Percentiles rank a stretch among this genome's conserved stretches.
These are phyloP conservation scores for Lichenostomus cassidix DNA, from an alignment of 2,113 vertebrate genomes.

Conservation along the genomic window DNA sequence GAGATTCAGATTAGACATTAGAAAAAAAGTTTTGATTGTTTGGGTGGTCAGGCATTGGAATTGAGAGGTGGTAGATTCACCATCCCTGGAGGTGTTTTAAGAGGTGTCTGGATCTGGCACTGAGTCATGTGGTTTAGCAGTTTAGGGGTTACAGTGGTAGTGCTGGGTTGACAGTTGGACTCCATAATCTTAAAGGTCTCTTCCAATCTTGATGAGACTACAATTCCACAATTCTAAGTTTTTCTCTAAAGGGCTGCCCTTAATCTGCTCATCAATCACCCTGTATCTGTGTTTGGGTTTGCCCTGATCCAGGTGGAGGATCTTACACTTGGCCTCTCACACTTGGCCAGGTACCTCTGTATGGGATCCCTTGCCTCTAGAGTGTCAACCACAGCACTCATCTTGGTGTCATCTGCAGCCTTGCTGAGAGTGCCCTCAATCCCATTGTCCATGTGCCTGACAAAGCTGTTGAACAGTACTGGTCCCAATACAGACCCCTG, in stretches of 20 bases:
- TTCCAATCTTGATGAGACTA: not conserved
- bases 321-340: not conserved
- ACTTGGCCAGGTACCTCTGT: not conserved
- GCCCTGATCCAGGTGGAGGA: not conserved
- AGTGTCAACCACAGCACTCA: not conserved
- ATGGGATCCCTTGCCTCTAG: not conserved
- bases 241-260: not conserved
- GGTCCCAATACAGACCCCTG: accelerated
- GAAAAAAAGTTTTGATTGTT: not conserved
- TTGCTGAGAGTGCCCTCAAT: not conserved
- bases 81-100: accelerated
- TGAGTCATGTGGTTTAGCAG: not conserved
- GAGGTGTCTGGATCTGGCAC: not conserved
- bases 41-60: not conserved
- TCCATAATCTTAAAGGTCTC: not conserved
- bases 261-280: not conserved
- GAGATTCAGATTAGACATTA: not conserved
- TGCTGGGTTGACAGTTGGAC: not conserved
- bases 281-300: not conserved
- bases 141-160: not conserved
- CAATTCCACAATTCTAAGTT: not conserved
- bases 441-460: accelerated
- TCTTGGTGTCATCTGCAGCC: not conserved
- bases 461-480: not conserved
- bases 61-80: not conserved